Base-by-base conservation (phyloP, 2,888 invertebrate species). In the Rhorus exstirpatorius region DNA sequence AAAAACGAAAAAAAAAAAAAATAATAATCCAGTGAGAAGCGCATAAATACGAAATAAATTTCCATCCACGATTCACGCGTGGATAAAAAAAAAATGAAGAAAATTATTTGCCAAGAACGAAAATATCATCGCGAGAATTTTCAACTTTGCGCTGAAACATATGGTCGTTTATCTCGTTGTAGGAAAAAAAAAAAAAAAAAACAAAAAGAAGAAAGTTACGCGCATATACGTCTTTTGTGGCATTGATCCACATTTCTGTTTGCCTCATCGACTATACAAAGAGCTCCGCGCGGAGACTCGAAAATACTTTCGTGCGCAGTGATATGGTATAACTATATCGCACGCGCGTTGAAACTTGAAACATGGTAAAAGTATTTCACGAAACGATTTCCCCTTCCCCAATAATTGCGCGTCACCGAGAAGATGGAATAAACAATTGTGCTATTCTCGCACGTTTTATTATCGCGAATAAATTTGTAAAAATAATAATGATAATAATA, bases 181-280 rank as follows among this genome's bases (percentile, higher is more conserved):
- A 41, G 8, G 7, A n/a, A 26, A 26, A 0, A 35, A 61, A 21
- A 41, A n/a, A n/a, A 7, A 2, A 24, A 0, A n/a, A 14, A n/a
- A 61, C 6, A 41, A 19, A 38, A 21, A 19, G n/a, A n/a, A 21
- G 19, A 53, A 68, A 53, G 53, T 53, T 12, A 10, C 24, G 53
- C 38, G 51, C 44, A 44, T 10, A 74, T 58, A 70, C 58, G 61
- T 63, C 55, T 68, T 77, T 46, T 38, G 78, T 68, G 81, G 78
- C 81, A 81, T 81, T 74, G 81, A 44, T 81, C 81, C 78, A 81
- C 78, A 75, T 75, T 35, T 19, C 8, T 17, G 51, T 35, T 35
- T 24, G 38, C 24, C n/a, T 17, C 71, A 46, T 79, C 26, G 67
- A 67, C 60, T 67, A 71, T 71, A 77, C 78, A 74, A 70, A 68